A percentile compares a stretch with the other conserved stretches of the same genome.
phyloP scores from a whole-genome alignment of 2,888 invertebrate species.

The Asteroscopus sphinx region DNA sequence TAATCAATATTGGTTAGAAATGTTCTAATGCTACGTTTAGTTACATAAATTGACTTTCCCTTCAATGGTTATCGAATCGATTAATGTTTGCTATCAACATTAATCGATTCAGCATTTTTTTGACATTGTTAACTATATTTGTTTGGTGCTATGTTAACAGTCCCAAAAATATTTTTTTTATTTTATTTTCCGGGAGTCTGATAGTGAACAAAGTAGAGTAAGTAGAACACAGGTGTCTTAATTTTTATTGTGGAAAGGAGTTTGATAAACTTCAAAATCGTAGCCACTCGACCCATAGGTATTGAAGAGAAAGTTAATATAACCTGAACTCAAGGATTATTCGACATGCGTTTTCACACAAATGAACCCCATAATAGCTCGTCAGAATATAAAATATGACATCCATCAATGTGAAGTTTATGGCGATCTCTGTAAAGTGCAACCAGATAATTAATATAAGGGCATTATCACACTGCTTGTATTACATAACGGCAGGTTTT shows the following conservation, averaged over 20 bases:
- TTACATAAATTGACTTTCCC: constrained; percentile 84
- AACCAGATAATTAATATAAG: constrained; percentile 20
- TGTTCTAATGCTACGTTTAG: constrained; percentile 75
- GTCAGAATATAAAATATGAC: constrained; percentile 5
- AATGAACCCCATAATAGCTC: not conserved
- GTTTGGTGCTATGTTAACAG: too few relatives aligned
- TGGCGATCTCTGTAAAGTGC: constrained; percentile 10
- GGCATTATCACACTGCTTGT: constrained; percentile 17
- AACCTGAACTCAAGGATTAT: not conserved
- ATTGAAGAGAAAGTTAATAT: too few relatives aligned
- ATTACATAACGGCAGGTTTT: too few relatives aligned
- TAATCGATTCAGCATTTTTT: too few relatives aligned
- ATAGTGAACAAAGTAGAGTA: constrained; percentile 11
- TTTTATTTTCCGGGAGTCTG: too few relatives aligned
- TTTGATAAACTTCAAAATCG: constrained; percentile 20
- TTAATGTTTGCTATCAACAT: constrained; percentile 47
- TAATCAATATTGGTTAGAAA: constrained; percentile 82
- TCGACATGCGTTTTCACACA: not conserved
- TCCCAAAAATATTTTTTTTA: too few relatives aligned
- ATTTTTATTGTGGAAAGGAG: constrained; percentile 27
- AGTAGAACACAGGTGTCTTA: constrained; percentile 25
- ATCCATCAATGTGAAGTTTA: not conserved
- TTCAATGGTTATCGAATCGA: constrained; percentile 50
- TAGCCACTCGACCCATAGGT: not conserved
- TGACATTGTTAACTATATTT: too few relatives aligned